These are phyloP conservation scores for Hypolimnas misippus DNA, from an alignment of 2,888 invertebrate species.

Conservation along the genomic window DNA sequence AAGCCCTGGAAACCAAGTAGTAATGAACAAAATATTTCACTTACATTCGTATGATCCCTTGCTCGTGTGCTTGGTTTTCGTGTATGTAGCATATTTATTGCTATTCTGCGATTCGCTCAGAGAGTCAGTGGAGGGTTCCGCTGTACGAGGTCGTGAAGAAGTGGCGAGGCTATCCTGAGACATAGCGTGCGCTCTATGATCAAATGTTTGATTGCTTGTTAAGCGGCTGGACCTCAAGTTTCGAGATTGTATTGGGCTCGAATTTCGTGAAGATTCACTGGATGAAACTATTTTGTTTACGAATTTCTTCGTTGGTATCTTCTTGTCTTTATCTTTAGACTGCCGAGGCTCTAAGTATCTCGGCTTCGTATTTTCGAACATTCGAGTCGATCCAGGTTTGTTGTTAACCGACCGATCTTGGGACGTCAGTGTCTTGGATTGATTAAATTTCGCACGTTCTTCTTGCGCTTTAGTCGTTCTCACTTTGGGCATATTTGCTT, in stretches of 20 bases:
- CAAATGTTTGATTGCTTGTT: conserved; percentile 58
- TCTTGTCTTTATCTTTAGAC: conserved; percentile 50
- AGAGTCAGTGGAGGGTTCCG: conserved; percentile 78
- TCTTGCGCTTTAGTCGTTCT: conserved; percentile 75
- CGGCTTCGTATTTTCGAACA: conserved; percentile 77
- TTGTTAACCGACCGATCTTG: conserved; percentile 50
- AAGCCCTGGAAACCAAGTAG: too few relatives aligned
- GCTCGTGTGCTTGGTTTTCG: conserved; percentile 59
- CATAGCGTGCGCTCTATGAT: conserved; percentile 63
- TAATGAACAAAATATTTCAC: conserved; percentile 44
- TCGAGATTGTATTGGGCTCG: conserved; percentile 85
- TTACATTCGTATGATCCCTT: conserved; percentile 63
- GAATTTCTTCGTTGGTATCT: conserved; percentile 62
- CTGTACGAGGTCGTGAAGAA: conserved; percentile 70
- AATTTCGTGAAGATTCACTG: conserved; percentile 88
- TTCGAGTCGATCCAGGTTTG: conserved; percentile 38
- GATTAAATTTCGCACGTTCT: conserved; percentile 70
- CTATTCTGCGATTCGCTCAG: conserved; percentile 68
- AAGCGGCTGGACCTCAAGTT: conserved; percentile 57
- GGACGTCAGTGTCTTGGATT: conserved; percentile 57
- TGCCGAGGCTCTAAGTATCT: conserved; percentile 85
- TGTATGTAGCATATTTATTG: conserved; percentile 73
- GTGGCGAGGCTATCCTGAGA: conserved; percentile 81
- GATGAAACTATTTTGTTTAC: conserved; percentile 81
- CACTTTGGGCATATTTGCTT: conserved; percentile 56